These are phyloP conservation scores for Tricholaema leucomelas DNA, from an alignment of 2,113 vertebrate species.

Conservation along the genomic window DNA sequence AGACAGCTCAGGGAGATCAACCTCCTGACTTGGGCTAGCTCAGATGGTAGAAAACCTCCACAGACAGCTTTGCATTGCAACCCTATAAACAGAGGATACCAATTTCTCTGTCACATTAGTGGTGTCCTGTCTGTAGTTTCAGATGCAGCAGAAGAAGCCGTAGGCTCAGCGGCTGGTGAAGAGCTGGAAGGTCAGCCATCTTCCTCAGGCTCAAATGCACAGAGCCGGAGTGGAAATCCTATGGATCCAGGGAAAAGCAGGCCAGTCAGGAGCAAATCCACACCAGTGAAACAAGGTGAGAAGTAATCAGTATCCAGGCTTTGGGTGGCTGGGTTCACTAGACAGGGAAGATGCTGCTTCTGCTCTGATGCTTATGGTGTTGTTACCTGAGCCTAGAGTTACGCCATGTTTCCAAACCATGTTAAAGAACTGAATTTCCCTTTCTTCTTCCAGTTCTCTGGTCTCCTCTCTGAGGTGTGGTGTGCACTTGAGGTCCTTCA, in stretches of 20 bases:
- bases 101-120: background rate
- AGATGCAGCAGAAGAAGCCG: slow-evolving; percentile 80
- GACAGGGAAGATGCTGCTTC: background rate
- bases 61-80: background rate
- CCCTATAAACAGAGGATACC: background rate
- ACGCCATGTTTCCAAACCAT: background rate
- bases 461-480: background rate
- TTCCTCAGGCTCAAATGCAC: slow-evolving; percentile 80
- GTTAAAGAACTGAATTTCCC: background rate
- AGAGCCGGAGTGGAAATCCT: slow-evolving; percentile 69
- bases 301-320: background rate
- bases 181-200: slow-evolving; percentile 82
- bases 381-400: background rate
- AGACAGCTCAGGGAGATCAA: background rate
- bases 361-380: background rate
- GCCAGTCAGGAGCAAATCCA: slow-evolving; percentile 78
- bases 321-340: background rate
- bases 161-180: slow-evolving; percentile 78
- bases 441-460: background rate
- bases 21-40: background rate
- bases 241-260: slow-evolving; percentile 71
- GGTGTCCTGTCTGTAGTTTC: slow-evolving; percentile 72
- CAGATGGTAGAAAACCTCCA: background rate
- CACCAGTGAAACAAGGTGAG: slow-evolving; percentile 81
- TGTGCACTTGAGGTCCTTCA: background rate